Percentiles rank a stretch among this genome's conserved stretches.
Evolutionary conservation across 2,888 invertebrate species (phyloP).

Genomic region (Saturnia pavonia): DNA sequence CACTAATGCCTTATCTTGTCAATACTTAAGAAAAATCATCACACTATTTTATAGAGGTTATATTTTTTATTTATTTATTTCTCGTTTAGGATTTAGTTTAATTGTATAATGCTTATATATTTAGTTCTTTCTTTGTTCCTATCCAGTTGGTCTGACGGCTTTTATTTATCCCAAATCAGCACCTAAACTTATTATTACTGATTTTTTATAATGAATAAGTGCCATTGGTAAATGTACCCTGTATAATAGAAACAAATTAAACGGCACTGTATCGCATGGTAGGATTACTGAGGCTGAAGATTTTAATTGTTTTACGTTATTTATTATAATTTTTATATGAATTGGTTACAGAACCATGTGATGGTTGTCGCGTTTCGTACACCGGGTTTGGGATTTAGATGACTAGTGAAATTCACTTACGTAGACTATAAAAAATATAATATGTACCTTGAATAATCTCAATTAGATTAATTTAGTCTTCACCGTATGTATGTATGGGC

Average conservation of each 20-base stretch:
- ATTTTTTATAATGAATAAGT: constrained; percentile 30
- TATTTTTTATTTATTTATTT: constrained; percentile 73
- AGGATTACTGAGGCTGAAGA: constrained; percentile 31
- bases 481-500: constrained; percentile 28
- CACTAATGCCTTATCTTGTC: constrained; percentile 78
- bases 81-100: constrained; percentile 59
- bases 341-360: constrained; percentile 46
- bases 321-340: constrained; percentile 1
- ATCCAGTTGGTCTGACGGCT: constrained; percentile 45
- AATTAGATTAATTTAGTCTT: constrained; percentile 50
- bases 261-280: constrained; percentile 25
- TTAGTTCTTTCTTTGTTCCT: constrained; percentile 61
- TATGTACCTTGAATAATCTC: constrained; percentile 76
- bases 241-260: constrained; percentile 18
- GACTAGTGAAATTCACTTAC: constrained; percentile 64
- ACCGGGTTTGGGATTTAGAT: constrained; percentile 36
- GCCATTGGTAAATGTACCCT: constrained; percentile 43
- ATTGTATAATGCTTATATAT: constrained; percentile 38
- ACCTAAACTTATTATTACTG: constrained; percentile 37
- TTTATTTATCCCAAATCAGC: constrained; percentile 41
- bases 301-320: constrained; percentile 5
- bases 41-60: constrained; percentile 66
- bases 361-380: constrained; percentile 47
- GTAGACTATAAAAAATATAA: constrained; percentile 39
- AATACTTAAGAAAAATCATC: constrained; percentile 70